These are phyloP conservation scores for Eristalinus sepulchralis DNA, from an alignment of 2,888 invertebrate species.

Conservation along the genomic window DNA sequence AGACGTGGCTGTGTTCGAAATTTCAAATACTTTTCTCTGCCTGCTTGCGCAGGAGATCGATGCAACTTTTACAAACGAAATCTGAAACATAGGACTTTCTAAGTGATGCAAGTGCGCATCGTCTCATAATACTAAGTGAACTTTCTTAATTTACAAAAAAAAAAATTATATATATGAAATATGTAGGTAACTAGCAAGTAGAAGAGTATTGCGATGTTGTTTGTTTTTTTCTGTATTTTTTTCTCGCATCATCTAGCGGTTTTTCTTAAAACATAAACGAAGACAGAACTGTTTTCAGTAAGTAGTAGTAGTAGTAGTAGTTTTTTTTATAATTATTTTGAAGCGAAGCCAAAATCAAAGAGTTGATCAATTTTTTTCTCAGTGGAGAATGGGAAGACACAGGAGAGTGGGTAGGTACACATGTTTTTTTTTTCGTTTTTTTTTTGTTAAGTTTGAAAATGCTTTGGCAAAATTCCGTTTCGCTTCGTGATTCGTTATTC, in stretches of 20 bases:
- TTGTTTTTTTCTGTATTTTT: slow-evolving; percentile 9
- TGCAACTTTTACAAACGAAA: slow-evolving; percentile 39
- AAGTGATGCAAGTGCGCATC: slow-evolving; percentile 48
- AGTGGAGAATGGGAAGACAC: slow-evolving; percentile 27
- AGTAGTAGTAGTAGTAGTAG: not conserved
- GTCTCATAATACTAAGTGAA: slow-evolving; percentile 62
- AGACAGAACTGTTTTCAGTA: slow-evolving; percentile 54
- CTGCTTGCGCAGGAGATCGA: slow-evolving; percentile 19
- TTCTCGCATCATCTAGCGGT: slow-evolving; percentile 11
- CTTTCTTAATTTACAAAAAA: slow-evolving; percentile 54
- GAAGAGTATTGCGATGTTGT: slow-evolving; percentile 58
- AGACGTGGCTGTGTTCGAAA: not conserved
- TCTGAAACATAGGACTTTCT: slow-evolving; percentile 54
- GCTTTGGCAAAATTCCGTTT: slow-evolving; percentile 72
- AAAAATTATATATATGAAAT: slow-evolving; percentile 38
- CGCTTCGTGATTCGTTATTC: slow-evolving; percentile 60
- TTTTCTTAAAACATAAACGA: slow-evolving; percentile 63
- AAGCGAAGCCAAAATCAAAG: slow-evolving; percentile 50
- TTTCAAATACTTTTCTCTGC: not conserved
- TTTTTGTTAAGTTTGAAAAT: slow-evolving; percentile 55
- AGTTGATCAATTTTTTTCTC: slow-evolving; percentile 1
- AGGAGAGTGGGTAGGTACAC: slow-evolving; percentile 32
- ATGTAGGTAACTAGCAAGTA: slow-evolving; percentile 66
- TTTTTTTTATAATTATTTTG: slow-evolving; percentile 15
- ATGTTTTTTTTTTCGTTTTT: not conserved